phyloP scores from a whole-genome alignment of 2,797 vertebrate genomes.

The Tadarida brasiliensis region DNA sequence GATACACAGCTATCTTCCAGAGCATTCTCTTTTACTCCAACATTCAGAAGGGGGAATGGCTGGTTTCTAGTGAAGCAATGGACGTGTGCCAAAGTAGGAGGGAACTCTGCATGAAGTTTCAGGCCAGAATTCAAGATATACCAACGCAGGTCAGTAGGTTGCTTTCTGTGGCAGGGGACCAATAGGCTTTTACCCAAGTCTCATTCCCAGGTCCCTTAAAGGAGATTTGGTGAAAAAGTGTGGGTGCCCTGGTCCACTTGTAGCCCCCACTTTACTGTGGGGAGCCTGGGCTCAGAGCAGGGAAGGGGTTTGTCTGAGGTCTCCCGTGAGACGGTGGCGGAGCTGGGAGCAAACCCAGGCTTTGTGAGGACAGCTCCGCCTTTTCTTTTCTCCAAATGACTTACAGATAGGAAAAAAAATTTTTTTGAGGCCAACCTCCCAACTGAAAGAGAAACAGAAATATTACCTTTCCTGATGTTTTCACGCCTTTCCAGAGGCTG shows the following conservation, averaged over 20 bases:
- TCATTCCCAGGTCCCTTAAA: neutral
- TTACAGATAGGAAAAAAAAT: neutral
- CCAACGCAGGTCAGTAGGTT: neutral
- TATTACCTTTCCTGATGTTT: slow-evolving; percentile 98
- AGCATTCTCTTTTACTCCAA: neutral
- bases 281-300: neutral
- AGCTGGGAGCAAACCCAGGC: neutral
- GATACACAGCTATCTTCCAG: neutral
- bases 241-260: neutral
- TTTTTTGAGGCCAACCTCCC: neutral
- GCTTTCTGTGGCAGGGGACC: neutral
- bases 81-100: neutral
- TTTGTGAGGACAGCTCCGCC: neutral
- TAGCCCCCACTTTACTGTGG: neutral
- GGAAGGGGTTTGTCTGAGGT: neutral
- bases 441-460: slow-evolving; percentile 18
- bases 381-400: neutral
- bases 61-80: neutral
- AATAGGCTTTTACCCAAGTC: neutral
- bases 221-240: neutral
- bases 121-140: neutral
- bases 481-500: slow-evolving; percentile 99
- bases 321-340: neutral
- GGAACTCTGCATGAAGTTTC: neutral
- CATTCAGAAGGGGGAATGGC: neutral